Evolutionary conservation across 2,113 vertebrate species (phyloP), one percentile per base, ranked within the genome.

Genomic region (Bucco capensis): DNA sequence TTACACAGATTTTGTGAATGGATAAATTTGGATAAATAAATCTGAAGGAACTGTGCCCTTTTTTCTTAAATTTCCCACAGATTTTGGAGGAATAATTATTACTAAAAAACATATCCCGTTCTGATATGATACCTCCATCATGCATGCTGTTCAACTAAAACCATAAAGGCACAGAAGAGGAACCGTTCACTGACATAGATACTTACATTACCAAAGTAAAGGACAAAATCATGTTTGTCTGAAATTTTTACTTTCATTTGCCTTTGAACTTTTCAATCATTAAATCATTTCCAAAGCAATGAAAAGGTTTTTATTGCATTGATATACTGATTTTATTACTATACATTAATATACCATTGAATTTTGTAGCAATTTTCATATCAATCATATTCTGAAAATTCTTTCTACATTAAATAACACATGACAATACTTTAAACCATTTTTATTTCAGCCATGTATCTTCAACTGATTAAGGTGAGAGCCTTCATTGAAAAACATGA

Each of bases 231-330:
- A 53, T 13, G 37, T 51, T 86, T 53, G 70, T 31, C 65, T 77
- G 73, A 93, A 93, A 85, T 66, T 91, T 83, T 94, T 77, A 73
- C 60, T 91, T 81, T 82, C 15, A 22, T 89, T 95, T 42, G 9
- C 81, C 90, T 94, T 89, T 61, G 62, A 77, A 65, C 22, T 79
- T 80, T 78, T 62, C 79, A 80, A 46, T 35, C 47, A 37, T 44
- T 94, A 67, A 70, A 66, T 78, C 49, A 37, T 49, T 87, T 60
- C 46, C 51, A 37, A 86, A 57, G 38, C 14, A 22, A 60, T 7
- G 14, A 66, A 70, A 77, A 15, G 1, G 6, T 54, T 51, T 9
- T n/a, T 67, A 70, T 46, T 65, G 47, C 51, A 37, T 73, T 86
- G 64, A 86, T 35, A 86, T 28, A 61, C 2, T 10, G 8, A 4